Evolutionary conservation across 2,797 vertebrate species (phyloP).

Genomic region (Anguilla marmorata): DNA sequence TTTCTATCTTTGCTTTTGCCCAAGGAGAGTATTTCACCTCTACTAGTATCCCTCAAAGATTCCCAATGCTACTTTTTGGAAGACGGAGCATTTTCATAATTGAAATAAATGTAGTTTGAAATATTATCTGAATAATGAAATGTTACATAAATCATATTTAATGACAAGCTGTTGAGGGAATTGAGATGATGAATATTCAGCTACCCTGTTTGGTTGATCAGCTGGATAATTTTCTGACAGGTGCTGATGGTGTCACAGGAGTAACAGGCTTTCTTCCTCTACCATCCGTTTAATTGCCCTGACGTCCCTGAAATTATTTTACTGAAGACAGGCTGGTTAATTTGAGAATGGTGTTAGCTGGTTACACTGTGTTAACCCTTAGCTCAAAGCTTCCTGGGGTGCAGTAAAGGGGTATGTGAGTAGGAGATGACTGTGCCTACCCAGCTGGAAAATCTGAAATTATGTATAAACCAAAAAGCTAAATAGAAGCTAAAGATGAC

Average conservation of each 20-base stretch:
- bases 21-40: constrained; percentile 3
- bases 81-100: background rate
- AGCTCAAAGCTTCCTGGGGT: background rate
- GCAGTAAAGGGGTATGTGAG: background rate
- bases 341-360: background rate
- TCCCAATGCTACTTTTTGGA: background rate
- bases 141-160: constrained; percentile 14
- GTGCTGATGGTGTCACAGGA: background rate
- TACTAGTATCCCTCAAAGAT: background rate
- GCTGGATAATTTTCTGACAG: constrained; percentile 20
- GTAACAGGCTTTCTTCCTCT: background rate
- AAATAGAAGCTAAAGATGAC: background rate
- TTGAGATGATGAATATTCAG: constrained; percentile 10
- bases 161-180: constrained; percentile 11
- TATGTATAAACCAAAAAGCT: background rate
- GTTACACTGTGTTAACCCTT: background rate
- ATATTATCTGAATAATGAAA: background rate
- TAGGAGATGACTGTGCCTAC: background rate
- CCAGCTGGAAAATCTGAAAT: background rate
- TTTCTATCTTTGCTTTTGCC: background rate
- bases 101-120: constrained; percentile 6
- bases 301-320: constrained; percentile 13
- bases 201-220: constrained; percentile 11
- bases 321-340: constrained; percentile 7
- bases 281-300: constrained; percentile 3